These are phyloP conservation scores for Metalampra italica DNA, from an alignment of 2,888 invertebrate genomes.

Conservation along the genomic window DNA sequence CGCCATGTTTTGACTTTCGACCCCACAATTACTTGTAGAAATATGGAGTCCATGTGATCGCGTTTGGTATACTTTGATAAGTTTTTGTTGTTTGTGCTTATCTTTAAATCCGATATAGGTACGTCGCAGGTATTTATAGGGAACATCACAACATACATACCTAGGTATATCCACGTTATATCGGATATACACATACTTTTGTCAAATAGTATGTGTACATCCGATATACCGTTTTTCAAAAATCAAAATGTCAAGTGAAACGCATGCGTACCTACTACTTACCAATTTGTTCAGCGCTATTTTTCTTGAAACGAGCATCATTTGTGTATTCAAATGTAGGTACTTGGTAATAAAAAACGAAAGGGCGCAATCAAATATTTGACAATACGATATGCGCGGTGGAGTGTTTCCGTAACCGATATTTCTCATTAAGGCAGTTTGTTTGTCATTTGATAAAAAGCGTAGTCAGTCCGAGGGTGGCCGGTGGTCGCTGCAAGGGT, in stretches of 20 bases:
- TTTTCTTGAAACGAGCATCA: not conserved
- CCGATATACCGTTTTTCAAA: too few relatives aligned
- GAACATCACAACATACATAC: too few relatives aligned
- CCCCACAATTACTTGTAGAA: slow-evolving; percentile 18
- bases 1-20: slow-evolving; percentile 28
- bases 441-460: slow-evolving; percentile 70
- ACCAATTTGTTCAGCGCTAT: not conserved
- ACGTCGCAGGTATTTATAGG: too few relatives aligned
- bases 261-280: not conserved
- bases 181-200: too few relatives aligned
- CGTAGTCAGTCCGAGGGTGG: slow-evolving; percentile 50
- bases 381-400: slow-evolving; percentile 56
- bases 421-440: slow-evolving; percentile 69
- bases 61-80: too few relatives aligned
- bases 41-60: not conserved
- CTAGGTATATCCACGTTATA: too few relatives aligned
- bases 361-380: slow-evolving; percentile 53
- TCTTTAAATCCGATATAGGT: too few relatives aligned
- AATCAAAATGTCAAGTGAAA: too few relatives aligned
- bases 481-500: slow-evolving; percentile 64
- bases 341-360: slow-evolving; percentile 2
- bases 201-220: too few relatives aligned
- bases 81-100: too few relatives aligned
- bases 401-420: slow-evolving; percentile 74
- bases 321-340: not conserved